Base-by-base conservation (phyloP, 2,888 invertebrate genomes). In the Priocnemis perturbator region DNA sequence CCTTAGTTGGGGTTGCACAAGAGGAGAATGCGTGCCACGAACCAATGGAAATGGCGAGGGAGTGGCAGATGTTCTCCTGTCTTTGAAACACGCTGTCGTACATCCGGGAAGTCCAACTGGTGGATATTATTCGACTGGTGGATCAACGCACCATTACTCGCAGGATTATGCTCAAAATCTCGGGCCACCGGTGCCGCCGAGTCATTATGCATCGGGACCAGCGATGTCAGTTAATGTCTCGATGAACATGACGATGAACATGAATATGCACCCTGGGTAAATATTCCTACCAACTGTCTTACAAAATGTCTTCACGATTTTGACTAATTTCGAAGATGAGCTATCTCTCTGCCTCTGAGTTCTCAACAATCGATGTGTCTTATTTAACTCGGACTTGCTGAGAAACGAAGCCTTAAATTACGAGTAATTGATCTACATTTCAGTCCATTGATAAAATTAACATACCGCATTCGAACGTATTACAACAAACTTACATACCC, bases 241-340 rank as follows among this genome's bases (percentile, higher is more conserved):
- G 81, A 98, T 98, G 98, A 98, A 97, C 89, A 98, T 98, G 98
- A 98, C 98, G 67, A 97, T 98, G 95, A 97, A 97, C 68, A 89
- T 89, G 89, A 89, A 89, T 75, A 88, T 88, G 88, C 88, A 88
- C 70, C 84, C 88, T 7, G 88, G 88, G 89, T 89, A 64, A 84
- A 83, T 50, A 7, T 52, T 52, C 23, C 58, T 23, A n/a, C n/a
- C n/a, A 3, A 14, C 23, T 23, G 37, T 37, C 19, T 19, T 5
- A 14, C 20, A 20, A 53, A 53, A 2, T 20, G 50, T 50, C 15
- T 9, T 20, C 3, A n/a, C 7, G 20, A 7, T 50, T 3, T n/a
- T 50, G 19, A n/a, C n/a, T n/a, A n/a, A n/a, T n/a, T n/a, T n/a
- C n/a, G n/a, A n/a, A n/a, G n/a, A n/a, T n/a, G n/a, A n/a, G n/a